Evolutionary conservation across 2,797 vertebrate species (phyloP).

Genomic region (Eulemur mongoz): DNA sequence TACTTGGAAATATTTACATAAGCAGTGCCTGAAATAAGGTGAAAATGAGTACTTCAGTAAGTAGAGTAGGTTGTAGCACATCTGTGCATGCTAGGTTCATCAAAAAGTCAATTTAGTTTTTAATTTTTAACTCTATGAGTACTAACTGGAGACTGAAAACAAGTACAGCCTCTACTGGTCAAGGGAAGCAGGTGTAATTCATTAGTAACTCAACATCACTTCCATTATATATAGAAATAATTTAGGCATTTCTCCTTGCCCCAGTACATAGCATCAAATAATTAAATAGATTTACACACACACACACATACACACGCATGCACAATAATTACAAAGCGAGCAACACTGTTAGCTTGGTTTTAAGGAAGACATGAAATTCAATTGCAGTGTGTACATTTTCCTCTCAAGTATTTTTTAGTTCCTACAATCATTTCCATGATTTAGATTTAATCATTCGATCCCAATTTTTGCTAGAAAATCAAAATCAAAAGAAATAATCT

Average conservation of each 20-base stretch:
- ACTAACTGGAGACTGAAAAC: background rate
- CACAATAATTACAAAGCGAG: background rate
- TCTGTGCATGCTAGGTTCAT: background rate
- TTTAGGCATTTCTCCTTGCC: background rate
- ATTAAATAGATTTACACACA: background rate
- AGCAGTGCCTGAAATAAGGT: background rate
- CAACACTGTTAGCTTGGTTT: background rate
- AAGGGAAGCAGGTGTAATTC: background rate
- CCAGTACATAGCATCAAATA: background rate
- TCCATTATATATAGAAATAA: background rate
- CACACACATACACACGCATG: background rate
- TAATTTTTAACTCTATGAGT: background rate
- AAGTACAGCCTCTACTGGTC: background rate
- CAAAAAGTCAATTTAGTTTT: background rate
- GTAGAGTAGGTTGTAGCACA: background rate
- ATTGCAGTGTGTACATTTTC: background rate
- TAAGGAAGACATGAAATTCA: background rate
- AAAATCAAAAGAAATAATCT: constrained; percentile 68
- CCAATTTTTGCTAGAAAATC: constrained; percentile 60
- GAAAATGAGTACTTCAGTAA: background rate
- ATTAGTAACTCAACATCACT: background rate
- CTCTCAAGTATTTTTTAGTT: constrained; percentile 50
- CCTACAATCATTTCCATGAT: constrained; percentile 26
- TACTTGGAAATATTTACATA: background rate
- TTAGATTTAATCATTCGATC: constrained; percentile 31